A percentile compares a stretch with the other conserved stretches of the same genome.
Evolutionary conservation across 2,113 vertebrate genomes (phyloP).

Genomic region (Nematolebias whitei): DNA sequence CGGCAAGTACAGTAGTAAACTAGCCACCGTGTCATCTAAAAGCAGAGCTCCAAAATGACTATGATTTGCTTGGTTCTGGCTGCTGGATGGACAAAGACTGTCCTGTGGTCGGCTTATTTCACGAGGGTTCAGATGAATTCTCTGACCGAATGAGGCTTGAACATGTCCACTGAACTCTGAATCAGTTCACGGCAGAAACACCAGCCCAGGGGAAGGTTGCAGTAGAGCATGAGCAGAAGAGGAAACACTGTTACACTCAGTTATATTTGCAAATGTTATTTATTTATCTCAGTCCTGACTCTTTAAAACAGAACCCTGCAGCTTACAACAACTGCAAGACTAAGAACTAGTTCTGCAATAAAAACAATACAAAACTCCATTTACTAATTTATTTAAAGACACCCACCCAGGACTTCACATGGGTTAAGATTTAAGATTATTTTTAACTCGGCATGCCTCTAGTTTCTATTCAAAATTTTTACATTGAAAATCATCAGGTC

Average conservation of each 20-base stretch:
- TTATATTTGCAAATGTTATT: not conserved
- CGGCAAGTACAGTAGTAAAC: too few species aligned
- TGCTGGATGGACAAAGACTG: not conserved
- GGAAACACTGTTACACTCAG: not conserved
- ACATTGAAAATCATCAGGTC: too few species aligned
- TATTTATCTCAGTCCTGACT: not conserved
- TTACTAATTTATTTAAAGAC: not conserved
- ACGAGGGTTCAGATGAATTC: constrained; percentile 2
- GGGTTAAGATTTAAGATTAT: not conserved
- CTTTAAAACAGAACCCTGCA: not conserved
- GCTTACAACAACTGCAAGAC: not conserved
- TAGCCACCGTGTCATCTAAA: too few species aligned
- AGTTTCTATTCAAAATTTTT: too few species aligned
- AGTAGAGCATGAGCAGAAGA: not conserved
- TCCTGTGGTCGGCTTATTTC: not conserved
- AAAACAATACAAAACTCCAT: not conserved
- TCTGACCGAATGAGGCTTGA: not conserved
- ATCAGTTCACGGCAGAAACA: constrained; percentile 16
- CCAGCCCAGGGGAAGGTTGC: constrained; percentile 51
- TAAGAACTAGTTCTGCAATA: not conserved
- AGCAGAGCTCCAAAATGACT: not conserved
- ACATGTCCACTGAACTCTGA: constrained; percentile 31
- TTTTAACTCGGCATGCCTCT: too few species aligned
- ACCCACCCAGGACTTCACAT: not conserved
- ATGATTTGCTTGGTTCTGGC: constrained; percentile 10